phyloP scores from a whole-genome alignment of 2,888 invertebrate species.

The Lumbricus terrestris region DNA sequence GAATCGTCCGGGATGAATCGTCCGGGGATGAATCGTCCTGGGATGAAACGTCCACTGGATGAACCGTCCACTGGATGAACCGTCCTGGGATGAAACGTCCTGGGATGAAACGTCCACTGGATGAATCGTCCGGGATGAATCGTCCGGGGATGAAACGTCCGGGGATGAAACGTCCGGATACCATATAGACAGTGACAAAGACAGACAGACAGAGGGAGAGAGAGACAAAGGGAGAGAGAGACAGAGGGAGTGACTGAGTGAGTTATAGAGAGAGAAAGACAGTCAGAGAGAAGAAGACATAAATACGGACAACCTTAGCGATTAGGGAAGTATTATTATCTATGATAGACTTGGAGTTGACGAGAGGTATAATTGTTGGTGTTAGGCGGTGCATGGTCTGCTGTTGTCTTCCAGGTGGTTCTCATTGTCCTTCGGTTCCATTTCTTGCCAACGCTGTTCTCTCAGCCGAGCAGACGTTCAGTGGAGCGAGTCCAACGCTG shows the following conservation, averaged over 20 bases:
- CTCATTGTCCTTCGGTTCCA: constrained; percentile 11
- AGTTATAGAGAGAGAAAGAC: too few species aligned
- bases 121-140: too few species aligned
- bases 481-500: background rate
- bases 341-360: background rate
- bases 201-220: background rate
- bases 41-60: too few species aligned
- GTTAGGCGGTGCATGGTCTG: background rate
- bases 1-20: too few species aligned
- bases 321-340: too few species aligned
- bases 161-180: too few species aligned
- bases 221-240: background rate
- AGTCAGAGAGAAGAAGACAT: background rate
- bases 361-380: background rate
- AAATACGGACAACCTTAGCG: background rate
- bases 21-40: too few species aligned
- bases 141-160: too few species aligned
- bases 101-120: too few species aligned
- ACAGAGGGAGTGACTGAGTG: too few species aligned
- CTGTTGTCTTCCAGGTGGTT: background rate
- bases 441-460: background rate
- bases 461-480: background rate
- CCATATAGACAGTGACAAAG: background rate
- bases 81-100: too few species aligned
- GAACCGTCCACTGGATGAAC: too few species aligned